Evolutionary conservation across 2,113 vertebrate species (phyloP).

Genomic region (Amphiprion ocellaris): DNA sequence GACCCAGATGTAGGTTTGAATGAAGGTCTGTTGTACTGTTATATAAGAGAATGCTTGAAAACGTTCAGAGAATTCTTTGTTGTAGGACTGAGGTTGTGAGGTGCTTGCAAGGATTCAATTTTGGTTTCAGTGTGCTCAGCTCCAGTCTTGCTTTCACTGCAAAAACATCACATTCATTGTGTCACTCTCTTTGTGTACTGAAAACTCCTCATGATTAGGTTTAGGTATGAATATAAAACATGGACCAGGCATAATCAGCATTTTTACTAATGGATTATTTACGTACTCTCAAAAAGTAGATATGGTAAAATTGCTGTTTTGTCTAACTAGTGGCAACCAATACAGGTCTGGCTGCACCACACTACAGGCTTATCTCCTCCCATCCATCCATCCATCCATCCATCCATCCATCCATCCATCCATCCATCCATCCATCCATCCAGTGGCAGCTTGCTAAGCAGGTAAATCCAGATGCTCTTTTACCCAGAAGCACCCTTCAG

Average conservation of each 20-base stretch:
- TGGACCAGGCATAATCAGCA: background rate
- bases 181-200: background rate
- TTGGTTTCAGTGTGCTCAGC: slow-evolving; percentile 11
- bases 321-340: too few species aligned
- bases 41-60: slow-evolving; percentile 32
- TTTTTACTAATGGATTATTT: background rate
- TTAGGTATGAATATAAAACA: background rate
- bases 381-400: too few species aligned
- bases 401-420: too few species aligned
- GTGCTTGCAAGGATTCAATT: slow-evolving; percentile 21
- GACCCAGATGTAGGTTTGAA: slow-evolving; percentile 21
- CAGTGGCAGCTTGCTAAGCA: too few species aligned
- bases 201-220: background rate
- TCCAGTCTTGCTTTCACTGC: slow-evolving; percentile 7
- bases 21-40: slow-evolving; percentile 43
- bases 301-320: too few species aligned
- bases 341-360: too few species aligned
- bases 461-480: too few species aligned
- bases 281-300: background rate
- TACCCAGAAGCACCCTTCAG: too few species aligned
- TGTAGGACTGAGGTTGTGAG: slow-evolving; percentile 28
- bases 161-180: background rate
- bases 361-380: too few species aligned
- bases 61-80: slow-evolving; percentile 38
- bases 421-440: too few species aligned